Evolutionary conservation across 1,140 invertebrate genomes (phyloP), one percentile per base, ranked within the genome.

Genomic region (Drosophila navojoa): DNA sequence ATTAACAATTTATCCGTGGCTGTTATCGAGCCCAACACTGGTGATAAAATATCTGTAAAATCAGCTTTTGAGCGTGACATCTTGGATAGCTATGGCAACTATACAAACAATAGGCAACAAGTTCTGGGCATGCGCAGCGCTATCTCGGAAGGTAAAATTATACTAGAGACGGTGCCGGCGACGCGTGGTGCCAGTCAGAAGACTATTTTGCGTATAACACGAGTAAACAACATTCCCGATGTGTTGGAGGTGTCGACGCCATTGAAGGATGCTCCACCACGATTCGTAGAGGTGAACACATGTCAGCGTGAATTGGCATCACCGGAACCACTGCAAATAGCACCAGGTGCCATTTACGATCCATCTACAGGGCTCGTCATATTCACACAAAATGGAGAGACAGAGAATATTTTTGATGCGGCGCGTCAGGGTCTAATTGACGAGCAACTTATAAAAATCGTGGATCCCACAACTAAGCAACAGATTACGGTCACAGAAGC

Each of bases 1-100:
- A 96, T 99, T 45, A 96, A 98, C 92, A 94, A 96, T 3, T 93
- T 95, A 60, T 97, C 97, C 3, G 96, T 96, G 25, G 89, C 94
- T 25, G 96, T 97, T 7, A 92, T 97, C 63, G 97, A 98, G 91
- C 94, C 95, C 0, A 94, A 93, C 69, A 95, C 94, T 49, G 94
- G 94, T 55, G 94, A 95, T 79, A 94, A 95, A 90, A 93, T 97
- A 49, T 94, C 95, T 27, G 92, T 98, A 22, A 92, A 94, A 45
- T 94, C 95, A 90, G 96, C 96, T 61, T 93, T 98, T 71, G 95
- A 97, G 58, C 96, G 96, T 86, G 94, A 95, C 72, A 93, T 98
- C 40, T 87, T 98, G 62, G 96, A 98, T 91, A 92, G 93, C 19
- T 96, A 94, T 32, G 97, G 97, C 5, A 95, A 95, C 90, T 97